A percentile compares a stretch with the other conserved stretches of the same genome.
These are phyloP conservation scores for Allolobophora icterica DNA, from an alignment of 2,888 invertebrate species.

Conservation along the genomic window DNA sequence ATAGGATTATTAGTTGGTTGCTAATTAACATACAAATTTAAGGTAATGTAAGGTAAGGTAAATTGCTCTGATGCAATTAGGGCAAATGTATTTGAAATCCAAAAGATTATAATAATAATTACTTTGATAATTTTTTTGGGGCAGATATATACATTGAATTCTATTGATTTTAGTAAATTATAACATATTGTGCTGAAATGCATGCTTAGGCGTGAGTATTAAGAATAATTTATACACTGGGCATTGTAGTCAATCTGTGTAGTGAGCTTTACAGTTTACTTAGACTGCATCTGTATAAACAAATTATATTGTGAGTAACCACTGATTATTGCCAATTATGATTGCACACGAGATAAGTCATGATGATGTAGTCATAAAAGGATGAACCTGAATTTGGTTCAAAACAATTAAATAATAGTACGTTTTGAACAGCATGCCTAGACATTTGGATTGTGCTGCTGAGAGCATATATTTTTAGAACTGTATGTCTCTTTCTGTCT, in stretches of 20 bases:
- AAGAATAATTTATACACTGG: neutral
- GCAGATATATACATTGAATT: no score
- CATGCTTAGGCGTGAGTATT: neutral
- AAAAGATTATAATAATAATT: no score
- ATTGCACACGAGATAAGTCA: neutral
- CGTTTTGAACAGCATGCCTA: neutral
- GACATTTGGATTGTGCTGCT: neutral
- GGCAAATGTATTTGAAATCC: no score
- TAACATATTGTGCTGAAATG: no score
- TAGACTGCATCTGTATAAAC: neutral
- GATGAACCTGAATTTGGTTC: neutral
- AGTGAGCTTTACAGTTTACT: neutral
- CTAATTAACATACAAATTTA: no score
- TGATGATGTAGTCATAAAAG: neutral
- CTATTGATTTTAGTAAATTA: no score
- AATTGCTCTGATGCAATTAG: no score
- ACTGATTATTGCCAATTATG: neutral
- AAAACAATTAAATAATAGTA: neutral
- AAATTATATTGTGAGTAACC: neutral
- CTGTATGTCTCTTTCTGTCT: neutral
- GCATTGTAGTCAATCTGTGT: neutral
- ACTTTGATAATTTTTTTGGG: no score
- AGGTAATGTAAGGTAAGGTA: no score
- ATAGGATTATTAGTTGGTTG: no score
- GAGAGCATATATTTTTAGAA: no score